A percentile compares a stretch with the other conserved stretches of the same genome.
Evolutionary conservation across 2,113 vertebrate genomes (phyloP).

Genomic region (Lichenostomus cassidix): DNA sequence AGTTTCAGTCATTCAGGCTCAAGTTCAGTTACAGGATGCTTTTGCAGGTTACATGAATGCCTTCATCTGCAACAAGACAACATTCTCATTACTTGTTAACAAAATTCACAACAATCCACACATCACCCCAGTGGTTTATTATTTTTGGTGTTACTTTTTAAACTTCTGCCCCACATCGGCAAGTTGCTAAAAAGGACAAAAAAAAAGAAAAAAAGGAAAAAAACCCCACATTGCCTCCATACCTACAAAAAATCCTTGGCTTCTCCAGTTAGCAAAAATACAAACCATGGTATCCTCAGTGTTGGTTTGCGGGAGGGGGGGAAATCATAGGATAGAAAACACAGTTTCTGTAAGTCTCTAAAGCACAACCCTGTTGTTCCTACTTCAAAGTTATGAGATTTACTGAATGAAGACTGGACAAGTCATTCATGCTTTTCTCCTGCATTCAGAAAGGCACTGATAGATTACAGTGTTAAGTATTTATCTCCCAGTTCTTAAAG

Average conservation of each 20-base stretch:
- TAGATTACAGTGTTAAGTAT: constrained; percentile 76
- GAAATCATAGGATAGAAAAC: constrained; percentile 80
- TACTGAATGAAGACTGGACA: constrained; percentile 73
- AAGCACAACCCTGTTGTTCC: constrained; percentile 80
- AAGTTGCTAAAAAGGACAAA: constrained; percentile 48
- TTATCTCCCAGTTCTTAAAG: constrained; percentile 75
- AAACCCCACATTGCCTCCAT: constrained; percentile 5
- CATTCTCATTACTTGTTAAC: constrained; percentile 16
- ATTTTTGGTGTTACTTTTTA: constrained; percentile 54
- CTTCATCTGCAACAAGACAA: constrained; percentile 60
- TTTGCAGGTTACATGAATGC: constrained; percentile 50
- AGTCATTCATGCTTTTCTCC: constrained; percentile 80
- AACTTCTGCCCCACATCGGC: not conserved
- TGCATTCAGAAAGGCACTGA: constrained; percentile 83
- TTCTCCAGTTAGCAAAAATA: constrained; percentile 78
- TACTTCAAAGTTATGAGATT: constrained; percentile 72
- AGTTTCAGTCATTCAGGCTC: constrained; percentile 60
- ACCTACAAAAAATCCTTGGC: constrained; percentile 75
- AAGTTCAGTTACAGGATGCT: constrained; percentile 49
- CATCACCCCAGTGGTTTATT: constrained; percentile 48
- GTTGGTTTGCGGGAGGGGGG: constrained; percentile 45
- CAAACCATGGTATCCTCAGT: constrained; percentile 76
- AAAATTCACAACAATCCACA: constrained; percentile 45
- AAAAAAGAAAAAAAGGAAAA: not conserved
- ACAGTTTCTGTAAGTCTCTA: constrained; percentile 81